Conservation (phyloP, 2,797 vertebrate genomes). For the Botia almorhae region DNA sequence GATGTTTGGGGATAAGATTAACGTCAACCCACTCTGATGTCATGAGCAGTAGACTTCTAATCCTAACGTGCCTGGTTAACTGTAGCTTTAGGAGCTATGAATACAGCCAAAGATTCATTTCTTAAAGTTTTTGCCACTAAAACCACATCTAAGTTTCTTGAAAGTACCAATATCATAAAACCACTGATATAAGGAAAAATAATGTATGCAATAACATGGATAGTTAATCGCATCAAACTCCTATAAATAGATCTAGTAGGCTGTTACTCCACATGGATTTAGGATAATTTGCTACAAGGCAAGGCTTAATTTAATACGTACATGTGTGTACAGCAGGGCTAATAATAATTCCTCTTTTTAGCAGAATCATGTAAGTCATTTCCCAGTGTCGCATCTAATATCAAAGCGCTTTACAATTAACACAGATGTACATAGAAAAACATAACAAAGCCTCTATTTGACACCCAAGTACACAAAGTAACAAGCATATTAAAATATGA, state of each 20-base stretch:
- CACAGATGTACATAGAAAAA: neutral
- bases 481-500: neutral
- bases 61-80: constrained; percentile 19
- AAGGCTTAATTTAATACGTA: constrained; percentile 18
- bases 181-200: constrained; percentile 19
- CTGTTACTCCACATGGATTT: constrained; percentile 27
- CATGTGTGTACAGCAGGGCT: constrained; percentile 4
- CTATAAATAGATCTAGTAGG: constrained; percentile 21
- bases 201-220: neutral
- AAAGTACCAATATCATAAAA: constrained; percentile 4
- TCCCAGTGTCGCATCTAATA: constrained; percentile 24
- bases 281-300: constrained; percentile 22
- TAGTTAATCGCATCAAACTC: constrained; percentile 26
- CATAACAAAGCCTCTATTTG: constrained; percentile 5
- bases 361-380: constrained; percentile 21
- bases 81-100: neutral
- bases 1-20: constrained; percentile 37
- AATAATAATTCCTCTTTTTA: constrained; percentile 15
- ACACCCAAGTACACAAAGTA: constrained; percentile 5
- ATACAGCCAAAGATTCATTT: neutral
- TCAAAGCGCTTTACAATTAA: constrained; percentile 27
- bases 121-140: neutral
- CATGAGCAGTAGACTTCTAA: constrained; percentile 14
- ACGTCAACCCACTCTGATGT: constrained; percentile 2
- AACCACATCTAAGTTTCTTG: constrained; percentile 7